phyloP scores from a whole-genome alignment of 2,797 vertebrate genomes.

The Carduelis carduelis region DNA sequence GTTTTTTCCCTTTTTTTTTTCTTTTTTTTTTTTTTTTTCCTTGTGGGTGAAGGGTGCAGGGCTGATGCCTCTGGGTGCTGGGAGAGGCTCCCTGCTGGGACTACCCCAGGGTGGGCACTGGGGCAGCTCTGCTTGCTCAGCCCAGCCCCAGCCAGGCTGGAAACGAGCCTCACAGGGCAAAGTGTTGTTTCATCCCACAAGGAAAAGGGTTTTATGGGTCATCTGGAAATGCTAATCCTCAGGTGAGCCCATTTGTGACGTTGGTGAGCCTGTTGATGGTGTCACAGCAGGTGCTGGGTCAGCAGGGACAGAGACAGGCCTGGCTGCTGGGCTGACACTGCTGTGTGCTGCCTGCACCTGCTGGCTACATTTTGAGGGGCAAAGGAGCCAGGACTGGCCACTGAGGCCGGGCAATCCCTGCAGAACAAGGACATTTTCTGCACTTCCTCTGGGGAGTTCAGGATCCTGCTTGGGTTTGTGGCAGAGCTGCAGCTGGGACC shows the following conservation, averaged over 20 bases:
- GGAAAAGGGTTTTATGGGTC: not conserved
- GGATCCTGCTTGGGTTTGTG: not conserved
- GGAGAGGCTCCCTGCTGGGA: not conserved
- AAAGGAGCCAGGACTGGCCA: not conserved
- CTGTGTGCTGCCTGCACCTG: fast-evolving
- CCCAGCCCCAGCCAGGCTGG: not conserved
- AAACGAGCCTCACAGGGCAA: fast-evolving
- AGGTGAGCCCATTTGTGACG: not conserved
- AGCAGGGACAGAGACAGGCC: not conserved
- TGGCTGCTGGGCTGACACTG: fast-evolving
- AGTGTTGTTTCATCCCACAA: not conserved
- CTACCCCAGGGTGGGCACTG: not conserved
- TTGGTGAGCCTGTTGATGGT: not conserved
- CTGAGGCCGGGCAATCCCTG: fast-evolving
- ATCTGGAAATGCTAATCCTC: not conserved
- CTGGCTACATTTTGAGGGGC: not conserved
- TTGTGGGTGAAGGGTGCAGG: not conserved
- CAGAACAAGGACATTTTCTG: not conserved
- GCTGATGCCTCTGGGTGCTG: not conserved
- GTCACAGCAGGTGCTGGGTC: not conserved
- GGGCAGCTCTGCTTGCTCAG: not conserved
- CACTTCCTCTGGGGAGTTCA: fast-evolving
- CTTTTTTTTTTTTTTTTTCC: not conserved
- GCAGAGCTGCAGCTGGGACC: not conserved
- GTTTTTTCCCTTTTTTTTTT: not conserved